These are phyloP conservation scores for Labia minor DNA, from an alignment of 2,888 invertebrate species.

Conservation along the genomic window DNA sequence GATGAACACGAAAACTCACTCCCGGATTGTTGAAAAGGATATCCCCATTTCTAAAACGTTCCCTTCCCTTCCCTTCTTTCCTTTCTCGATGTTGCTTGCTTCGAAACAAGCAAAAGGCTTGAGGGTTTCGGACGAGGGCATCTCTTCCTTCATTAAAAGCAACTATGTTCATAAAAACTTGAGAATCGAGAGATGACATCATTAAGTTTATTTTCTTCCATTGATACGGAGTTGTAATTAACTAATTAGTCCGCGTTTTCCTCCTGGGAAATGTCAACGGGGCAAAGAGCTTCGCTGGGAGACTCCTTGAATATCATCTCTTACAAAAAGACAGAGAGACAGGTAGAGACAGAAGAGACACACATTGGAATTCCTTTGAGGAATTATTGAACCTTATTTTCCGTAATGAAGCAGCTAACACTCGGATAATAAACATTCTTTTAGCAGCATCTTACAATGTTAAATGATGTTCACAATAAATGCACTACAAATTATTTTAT, in stretches of 20 bases:
- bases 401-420: no score
- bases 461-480: no score
- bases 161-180: not conserved
- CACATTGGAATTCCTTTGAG: no score
- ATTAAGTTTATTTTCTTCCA: conserved; percentile 5
- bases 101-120: no score
- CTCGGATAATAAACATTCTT: no score
- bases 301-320: no score
- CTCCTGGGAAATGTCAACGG: not conserved
- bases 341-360: not conserved
- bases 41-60: no score
- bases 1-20: not conserved
- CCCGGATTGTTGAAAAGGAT: no score
- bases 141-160: not conserved
- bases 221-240: not conserved
- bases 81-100: not conserved
- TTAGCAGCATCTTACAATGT: no score
- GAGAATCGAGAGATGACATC: not conserved
- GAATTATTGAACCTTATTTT: no score
- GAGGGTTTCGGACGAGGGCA: not conserved
- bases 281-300: not conserved
- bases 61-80: not conserved
- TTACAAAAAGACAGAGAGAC: not conserved
- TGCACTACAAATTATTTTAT: no score
- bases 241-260: not conserved